Evolutionary conservation across 2,797 vertebrate genomes (phyloP).

Genomic region (Chelonia mydas): DNA sequence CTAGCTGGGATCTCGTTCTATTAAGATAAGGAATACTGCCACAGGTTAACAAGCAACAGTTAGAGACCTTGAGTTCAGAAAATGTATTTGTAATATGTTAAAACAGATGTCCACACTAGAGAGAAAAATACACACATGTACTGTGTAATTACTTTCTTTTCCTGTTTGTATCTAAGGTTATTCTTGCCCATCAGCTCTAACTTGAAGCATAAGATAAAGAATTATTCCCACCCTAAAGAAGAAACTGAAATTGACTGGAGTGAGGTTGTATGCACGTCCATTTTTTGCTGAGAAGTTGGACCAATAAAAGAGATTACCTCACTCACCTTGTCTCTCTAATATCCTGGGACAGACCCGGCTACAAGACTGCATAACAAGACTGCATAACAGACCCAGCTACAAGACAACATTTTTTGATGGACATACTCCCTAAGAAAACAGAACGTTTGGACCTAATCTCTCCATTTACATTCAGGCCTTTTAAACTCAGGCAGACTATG

Average conservation of each 20-base stretch:
- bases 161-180: not conserved
- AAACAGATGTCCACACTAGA: not conserved
- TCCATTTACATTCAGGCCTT: not conserved
- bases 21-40: not conserved
- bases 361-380: not conserved
- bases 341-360: not conserved
- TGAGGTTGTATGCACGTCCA: not conserved
- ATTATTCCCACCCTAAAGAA: not conserved
- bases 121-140: not conserved
- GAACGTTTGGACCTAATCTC: not conserved
- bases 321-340: not conserved
- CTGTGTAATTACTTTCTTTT: slow-evolving; percentile 11
- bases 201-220: not conserved
- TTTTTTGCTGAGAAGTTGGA: not conserved
- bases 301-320: not conserved
- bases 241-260: slow-evolving; percentile 10
- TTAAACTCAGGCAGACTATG: not conserved
- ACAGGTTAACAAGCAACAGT: slow-evolving; percentile 12
- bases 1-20: not conserved
- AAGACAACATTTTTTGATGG: not conserved
- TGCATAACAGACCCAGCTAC: not conserved
- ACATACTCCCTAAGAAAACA: not conserved
- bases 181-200: not conserved
- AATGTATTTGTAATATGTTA: slow-evolving; percentile 1
- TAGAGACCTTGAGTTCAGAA: slow-evolving; percentile 8